phyloP scores from a whole-genome alignment of 2,113 vertebrate genomes.

The Rhabdornis inornatus region DNA sequence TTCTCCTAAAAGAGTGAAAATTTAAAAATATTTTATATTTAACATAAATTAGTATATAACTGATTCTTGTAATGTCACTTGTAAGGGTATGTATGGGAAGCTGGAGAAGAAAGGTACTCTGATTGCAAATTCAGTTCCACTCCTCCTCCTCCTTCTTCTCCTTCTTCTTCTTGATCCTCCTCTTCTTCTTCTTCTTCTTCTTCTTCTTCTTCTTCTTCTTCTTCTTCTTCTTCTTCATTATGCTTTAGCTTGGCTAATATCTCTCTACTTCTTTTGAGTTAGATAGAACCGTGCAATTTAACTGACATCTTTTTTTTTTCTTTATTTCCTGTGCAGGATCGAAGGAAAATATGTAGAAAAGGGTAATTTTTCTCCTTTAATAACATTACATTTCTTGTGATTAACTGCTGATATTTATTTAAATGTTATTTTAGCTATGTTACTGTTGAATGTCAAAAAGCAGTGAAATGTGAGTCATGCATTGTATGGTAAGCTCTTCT shows the following conservation, averaged over 20 bases:
- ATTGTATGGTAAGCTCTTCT: neutral
- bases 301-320: neutral
- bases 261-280: neutral
- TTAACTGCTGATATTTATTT: constrained; percentile 38
- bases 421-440: neutral
- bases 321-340: neutral
- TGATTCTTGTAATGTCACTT: neutral
- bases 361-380: neutral
- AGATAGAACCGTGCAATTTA: neutral
- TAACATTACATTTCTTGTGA: neutral
- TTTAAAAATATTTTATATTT: neutral
- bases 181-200: too few relatives aligned
- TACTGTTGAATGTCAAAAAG: neutral
- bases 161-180: neutral
- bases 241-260: neutral
- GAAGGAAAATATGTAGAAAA: neutral
- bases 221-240: neutral
- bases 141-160: fast-evolving
- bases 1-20: neutral
- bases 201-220: neutral
- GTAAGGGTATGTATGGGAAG: neutral
- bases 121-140: neutral
- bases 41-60: neutral
- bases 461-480: neutral
- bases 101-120: neutral